Conservation (phyloP, 2,113 vertebrate species). For the Climacteris rufus region DNA sequence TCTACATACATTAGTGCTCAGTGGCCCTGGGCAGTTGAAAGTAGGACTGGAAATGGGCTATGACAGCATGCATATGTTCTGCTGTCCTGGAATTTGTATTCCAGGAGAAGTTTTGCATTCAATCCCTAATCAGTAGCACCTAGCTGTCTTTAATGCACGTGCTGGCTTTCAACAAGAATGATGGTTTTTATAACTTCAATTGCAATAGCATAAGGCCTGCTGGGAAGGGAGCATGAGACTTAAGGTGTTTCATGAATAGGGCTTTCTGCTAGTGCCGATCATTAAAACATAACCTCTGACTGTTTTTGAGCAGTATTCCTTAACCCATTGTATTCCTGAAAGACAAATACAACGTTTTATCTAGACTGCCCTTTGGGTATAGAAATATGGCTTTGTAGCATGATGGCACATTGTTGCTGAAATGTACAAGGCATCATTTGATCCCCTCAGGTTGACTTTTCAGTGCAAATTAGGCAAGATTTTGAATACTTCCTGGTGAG, state of each 20-base stretch:
- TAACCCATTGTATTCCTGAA: neutral
- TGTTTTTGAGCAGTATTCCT: neutral
- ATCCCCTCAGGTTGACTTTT: neutral
- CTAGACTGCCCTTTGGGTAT: neutral
- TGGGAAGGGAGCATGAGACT: neutral
- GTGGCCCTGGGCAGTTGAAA: neutral
- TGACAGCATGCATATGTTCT: neutral
- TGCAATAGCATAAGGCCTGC: neutral
- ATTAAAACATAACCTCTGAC: neutral
- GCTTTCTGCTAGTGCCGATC: neutral
- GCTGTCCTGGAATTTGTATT: neutral
- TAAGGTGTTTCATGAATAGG: neutral
- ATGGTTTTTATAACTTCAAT: neutral
- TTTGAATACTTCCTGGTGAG: neutral
- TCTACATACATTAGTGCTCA: neutral
- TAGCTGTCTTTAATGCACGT: neutral
- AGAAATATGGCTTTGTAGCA: neutral
- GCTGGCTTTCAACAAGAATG: neutral
- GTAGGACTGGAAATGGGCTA: neutral
- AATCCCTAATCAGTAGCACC: neutral
- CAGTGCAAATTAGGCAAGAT: neutral
- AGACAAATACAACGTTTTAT: neutral
- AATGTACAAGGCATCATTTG: neutral
- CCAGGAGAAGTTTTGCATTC: neutral
- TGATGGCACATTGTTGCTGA: neutral